Conservation (phyloP, 2,888 invertebrate genomes). For the Dilophus febrilis region DNA sequence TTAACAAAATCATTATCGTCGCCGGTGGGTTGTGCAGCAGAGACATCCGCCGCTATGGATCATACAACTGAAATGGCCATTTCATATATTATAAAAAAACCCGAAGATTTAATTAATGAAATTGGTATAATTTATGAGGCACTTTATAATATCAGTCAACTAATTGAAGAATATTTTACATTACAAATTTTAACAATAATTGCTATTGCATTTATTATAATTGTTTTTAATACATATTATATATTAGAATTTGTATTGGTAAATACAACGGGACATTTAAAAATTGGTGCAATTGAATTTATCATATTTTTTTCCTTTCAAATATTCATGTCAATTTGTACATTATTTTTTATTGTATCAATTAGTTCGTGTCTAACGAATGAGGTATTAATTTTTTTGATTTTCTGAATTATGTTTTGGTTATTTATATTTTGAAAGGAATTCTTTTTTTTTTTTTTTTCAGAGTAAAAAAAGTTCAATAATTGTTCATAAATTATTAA, state of each 20-base stretch:
- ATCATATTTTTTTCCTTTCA: conserved; percentile 4
- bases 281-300: conserved; percentile 3
- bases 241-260: conserved; percentile 4
- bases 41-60: no score
- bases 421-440: no score
- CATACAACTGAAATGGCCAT: no score
- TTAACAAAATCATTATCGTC: no score
- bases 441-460: no score
- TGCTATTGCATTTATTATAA: conserved; percentile 4
- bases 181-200: conserved; percentile 5
- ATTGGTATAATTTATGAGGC: conserved; percentile 1
- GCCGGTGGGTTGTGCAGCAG: no score
- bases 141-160: conserved; percentile 2
- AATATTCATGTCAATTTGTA: conserved; percentile 2
- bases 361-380: no score
- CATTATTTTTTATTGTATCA: conserved; percentile 1
- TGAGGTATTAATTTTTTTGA: no score
- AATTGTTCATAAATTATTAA: conserved; percentile 5
- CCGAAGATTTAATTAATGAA: no score
- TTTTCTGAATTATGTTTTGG: no score
- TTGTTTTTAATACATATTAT: conserved; percentile 6
- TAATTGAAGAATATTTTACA: conserved; percentile 5
- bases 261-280: neutral
- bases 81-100: no score
- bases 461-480: conserved; percentile 4